phyloP scores from a whole-genome alignment of 2,797 vertebrate genomes.

The Karalla daura region DNA sequence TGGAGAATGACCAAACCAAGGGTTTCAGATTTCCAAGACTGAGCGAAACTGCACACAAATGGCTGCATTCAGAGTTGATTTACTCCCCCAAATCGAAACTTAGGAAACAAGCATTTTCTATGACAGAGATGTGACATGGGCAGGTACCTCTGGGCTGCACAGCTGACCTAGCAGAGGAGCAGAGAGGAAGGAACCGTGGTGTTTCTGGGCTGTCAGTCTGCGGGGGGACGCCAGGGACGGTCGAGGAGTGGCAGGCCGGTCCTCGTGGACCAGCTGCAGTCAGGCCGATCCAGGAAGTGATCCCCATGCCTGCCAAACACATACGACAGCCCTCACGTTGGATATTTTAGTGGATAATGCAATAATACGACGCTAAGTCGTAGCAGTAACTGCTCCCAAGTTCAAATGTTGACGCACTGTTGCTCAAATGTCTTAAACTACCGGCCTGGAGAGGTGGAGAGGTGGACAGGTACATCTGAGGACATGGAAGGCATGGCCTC shows the following conservation, averaged over 20 bases:
- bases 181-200: not conserved
- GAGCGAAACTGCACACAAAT: not conserved
- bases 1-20: not conserved
- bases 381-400: slow-evolving; percentile 16
- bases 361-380: slow-evolving; percentile 18
- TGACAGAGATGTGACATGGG: too few relatives aligned
- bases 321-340: slow-evolving; percentile 10
- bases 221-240: slow-evolving; percentile 35
- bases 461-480: too few relatives aligned
- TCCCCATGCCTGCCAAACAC: not conserved
- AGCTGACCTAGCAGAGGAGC: slow-evolving; percentile 14
- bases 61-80: not conserved
- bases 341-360: not conserved
- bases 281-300: slow-evolving; percentile 32
- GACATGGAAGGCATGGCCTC: too few relatives aligned
- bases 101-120: slow-evolving; percentile 1
- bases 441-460: not conserved
- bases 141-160: slow-evolving; percentile 54
- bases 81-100: not conserved
- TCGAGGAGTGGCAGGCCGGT: slow-evolving; percentile 16
- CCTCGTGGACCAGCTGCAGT: slow-evolving; percentile 14
- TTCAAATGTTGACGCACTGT: slow-evolving; percentile 28
- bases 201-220: slow-evolving; percentile 37
- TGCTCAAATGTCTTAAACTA: slow-evolving; percentile 6
- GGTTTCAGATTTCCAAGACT: slow-evolving; percentile 2